Base-by-base conservation (phyloP, 2,797 vertebrate genomes). In the Hypotaenidia okinawae region DNA sequence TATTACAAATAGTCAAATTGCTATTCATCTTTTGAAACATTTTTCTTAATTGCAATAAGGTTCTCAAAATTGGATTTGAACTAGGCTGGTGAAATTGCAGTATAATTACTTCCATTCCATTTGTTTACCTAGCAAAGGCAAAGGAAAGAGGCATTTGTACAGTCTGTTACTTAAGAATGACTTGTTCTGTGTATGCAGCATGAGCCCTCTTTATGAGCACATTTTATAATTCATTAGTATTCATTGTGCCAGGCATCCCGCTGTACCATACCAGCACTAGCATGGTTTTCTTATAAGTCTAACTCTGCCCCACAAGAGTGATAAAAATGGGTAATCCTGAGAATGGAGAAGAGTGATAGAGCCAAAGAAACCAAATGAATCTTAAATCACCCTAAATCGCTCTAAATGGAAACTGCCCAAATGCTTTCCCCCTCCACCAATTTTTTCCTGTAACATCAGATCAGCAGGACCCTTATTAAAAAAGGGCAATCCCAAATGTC, bases 11-110 rank as follows among this genome's bases (percentile, higher is more conserved):
- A 73, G 25, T 61, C 11, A 16, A 61, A 80, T 68, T 57, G 13
- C 35, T 96, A 63, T 69, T 84, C 57, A 75, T 81, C 35, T 90
- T 78, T 51, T n/a, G 25, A 86, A 87, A 64, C 30, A 67, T 79
- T 83, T 82, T 94, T 51, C 68, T 87, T 95, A 93, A 88, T 87
- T 93, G 86, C 14, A 93, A 80, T 52, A 93, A 72, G 25, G 35
- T 91, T 95, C 72, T 96, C 63, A 85, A 91, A 95, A 87, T 10
- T 58, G 13, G 54, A 49, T 81, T 86, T 81, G 58, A 76, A 87
- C 45, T 58, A 35, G 76, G 51, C 52, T 91, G 35, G 35, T n/a
- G 45, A 45, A 95, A 93, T 41, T 89, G 73, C 82, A 89, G 87
- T 83, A 21, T 68, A 43, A 94, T 83, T 95, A 91, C 72, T 83